Evolutionary conservation across 2,888 invertebrate genomes (phyloP), one percentile per base, ranked within the genome.

Genomic region (Cabera pusaria): DNA sequence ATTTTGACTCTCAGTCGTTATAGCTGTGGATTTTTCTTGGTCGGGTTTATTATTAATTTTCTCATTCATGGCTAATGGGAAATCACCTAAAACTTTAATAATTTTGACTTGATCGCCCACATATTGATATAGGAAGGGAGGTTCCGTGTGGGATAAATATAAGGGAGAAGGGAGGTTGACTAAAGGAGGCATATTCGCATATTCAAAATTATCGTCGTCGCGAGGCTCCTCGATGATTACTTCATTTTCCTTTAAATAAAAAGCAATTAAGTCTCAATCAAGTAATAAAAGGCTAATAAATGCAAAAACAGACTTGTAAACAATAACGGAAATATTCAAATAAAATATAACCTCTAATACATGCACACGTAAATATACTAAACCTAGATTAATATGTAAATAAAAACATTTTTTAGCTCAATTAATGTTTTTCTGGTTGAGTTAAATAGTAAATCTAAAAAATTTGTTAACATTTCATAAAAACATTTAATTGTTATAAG

Each of bases 221-320:
- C 71, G 81, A 57, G 84, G 72, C 75, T 89, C 89, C 74, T 88
- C 90, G 82, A 84, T 82, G 83, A 82, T 79, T 50, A 87, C 82
- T 79, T 85, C 84, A 67, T 72, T 76, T 65, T 75, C 90, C 89
- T 90, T 90, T 81, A 90, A 89, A 86, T 86, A 85, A 81, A 86
- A 86, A 81, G 71, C 64, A 59, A 68, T 75, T 79, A 74, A 73
- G 80, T 85, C 78, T 83, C 79, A 55, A 80, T 81, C 74, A 75
- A 72, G 72, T 55, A 49, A 47, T 5, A 56, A 51, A 44, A 64
- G 54, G 55, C 63, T 76, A 80, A 65, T 85, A 87, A 86, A 86
- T 86, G 86, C 85, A 74, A 58, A 58, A 61, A 72, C 79, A 87
- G 80, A 82, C 82, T 83, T 77, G 56, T 56, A 49, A 36, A 44